Evolutionary conservation across 2,888 invertebrate species (phyloP).

Genomic region (Eupithecia centaureata): DNA sequence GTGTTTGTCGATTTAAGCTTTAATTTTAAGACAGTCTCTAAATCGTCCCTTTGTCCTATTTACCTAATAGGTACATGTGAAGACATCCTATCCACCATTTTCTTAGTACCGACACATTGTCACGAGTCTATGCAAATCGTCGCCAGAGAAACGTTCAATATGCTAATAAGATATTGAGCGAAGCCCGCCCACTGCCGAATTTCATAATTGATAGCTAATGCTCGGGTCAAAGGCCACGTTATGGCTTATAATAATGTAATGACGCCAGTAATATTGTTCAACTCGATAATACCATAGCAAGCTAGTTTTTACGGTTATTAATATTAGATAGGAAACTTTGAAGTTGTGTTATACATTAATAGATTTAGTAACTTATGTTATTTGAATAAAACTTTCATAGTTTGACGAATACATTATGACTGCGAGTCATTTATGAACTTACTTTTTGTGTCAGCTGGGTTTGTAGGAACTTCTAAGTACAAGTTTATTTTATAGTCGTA

Average conservation of each 20-base stretch:
- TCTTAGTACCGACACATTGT: slow-evolving; percentile 6
- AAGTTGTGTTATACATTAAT: background rate
- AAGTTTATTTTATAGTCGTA: no score
- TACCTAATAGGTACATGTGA: no score
- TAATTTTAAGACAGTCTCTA: no score
- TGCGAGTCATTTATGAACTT: no score
- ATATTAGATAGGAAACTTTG: background rate
- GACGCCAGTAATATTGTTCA: slow-evolving; percentile 5
- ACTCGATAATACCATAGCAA: slow-evolving; percentile 6
- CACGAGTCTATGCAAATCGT: slow-evolving; percentile 16
- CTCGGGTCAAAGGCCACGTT: slow-evolving; percentile 39
- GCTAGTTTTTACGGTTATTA: slow-evolving; percentile 8
- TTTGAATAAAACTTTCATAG: no score
- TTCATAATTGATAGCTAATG: slow-evolving; percentile 42
- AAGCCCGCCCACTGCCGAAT: slow-evolving; percentile 46
- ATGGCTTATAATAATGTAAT: slow-evolving; percentile 20
- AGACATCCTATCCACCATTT: background rate
- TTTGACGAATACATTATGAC: no score
- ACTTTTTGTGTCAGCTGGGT: no score
- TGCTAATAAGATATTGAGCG: slow-evolving; percentile 51
- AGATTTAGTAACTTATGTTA: slow-evolving; percentile 2
- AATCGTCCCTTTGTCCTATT: no score
- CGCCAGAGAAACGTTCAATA: slow-evolving; percentile 39
- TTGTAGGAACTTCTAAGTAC: no score
- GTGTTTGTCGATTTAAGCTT: background rate